A percentile compares a stretch with the other conserved stretches of the same genome.
Evolutionary conservation across 2,888 invertebrate species (phyloP).

Genomic region (Drosophila infuscata): DNA sequence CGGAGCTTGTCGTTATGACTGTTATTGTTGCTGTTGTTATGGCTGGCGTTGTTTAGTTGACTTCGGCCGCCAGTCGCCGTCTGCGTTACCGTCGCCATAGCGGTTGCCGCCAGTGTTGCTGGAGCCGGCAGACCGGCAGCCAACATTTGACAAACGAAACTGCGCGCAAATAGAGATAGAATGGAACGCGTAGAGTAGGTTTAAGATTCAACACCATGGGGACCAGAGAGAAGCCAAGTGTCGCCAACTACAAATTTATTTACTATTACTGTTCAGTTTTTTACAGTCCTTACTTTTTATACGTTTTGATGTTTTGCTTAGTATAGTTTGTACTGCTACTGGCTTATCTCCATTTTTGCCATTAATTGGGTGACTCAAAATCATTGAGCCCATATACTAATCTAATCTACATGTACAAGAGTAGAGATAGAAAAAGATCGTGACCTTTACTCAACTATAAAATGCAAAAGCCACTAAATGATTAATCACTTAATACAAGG

Average conservation of each 20-base stretch:
- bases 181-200: slow-evolving; percentile 53
- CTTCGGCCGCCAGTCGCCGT: slow-evolving; percentile 77
- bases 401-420: neutral
- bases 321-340: slow-evolving; percentile 33
- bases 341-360: slow-evolving; percentile 5
- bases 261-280: slow-evolving; percentile 62
- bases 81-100: slow-evolving; percentile 61
- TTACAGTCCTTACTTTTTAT: slow-evolving; percentile 56
- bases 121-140: slow-evolving; percentile 80
- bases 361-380: slow-evolving; percentile 22
- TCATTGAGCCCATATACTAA: neutral
- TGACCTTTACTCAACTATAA: neutral
- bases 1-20: slow-evolving; percentile 59
- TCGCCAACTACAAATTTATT: slow-evolving; percentile 80
- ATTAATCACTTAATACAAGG: neutral
- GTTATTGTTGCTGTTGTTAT: slow-evolving; percentile 67
- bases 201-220: slow-evolving; percentile 81
- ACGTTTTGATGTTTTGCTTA: slow-evolving; percentile 30
- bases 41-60: slow-evolving; percentile 74
- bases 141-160: slow-evolving; percentile 75
- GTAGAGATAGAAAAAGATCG: neutral
- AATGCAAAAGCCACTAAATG: neutral
- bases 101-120: slow-evolving; percentile 62
- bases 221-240: slow-evolving; percentile 78
- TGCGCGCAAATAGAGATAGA: slow-evolving; percentile 51